Evolutionary conservation across 2,113 vertebrate species (phyloP), one percentile per base, ranked within the genome.

Genomic region (Semnornis frantzii): DNA sequence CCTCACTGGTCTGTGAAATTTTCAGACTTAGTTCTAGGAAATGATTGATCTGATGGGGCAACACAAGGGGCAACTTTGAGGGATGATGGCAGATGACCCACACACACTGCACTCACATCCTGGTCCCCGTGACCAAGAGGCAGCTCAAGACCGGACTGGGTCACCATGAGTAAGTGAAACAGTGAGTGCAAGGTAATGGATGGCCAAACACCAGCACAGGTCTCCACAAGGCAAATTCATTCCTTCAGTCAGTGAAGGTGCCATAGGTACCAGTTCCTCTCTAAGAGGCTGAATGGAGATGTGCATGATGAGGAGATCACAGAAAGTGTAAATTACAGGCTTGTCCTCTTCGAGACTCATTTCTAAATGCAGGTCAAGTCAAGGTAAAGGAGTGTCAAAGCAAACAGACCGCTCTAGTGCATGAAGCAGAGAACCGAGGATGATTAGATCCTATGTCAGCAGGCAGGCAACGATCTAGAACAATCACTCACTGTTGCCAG

Each of bases 291-390:
- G 20, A 75, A n/a, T 7, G 34, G 52, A 63, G 18, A 24, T 7
- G 23, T 3, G 68, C 30, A 31, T 33, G 44, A 4, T 1, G 30
- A 66, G 31, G 46, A 85, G 68, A 63, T 64, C 23, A 62, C 64
- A 28, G 34, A 27, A 78, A 54, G 54, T 65, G 55, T 34, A 90
- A 79, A 89, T 90, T 75, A 90, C 3, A 94, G 89, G 27, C 13
- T 34, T 23, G 59, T 11, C 31, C 17, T 85, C 44, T 54, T 58
- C 0, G 0, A 93, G 50, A 89, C 74, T 76, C 58, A 27, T 76
- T 92, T 69, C 74, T 79, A 89, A 92, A 96, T 93, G 77, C 83
- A 73, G 85, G 93, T 85, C 82, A 87, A 70, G 48, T 72, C 44
- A 62, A 80, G 31, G 65, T 20, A 63, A 87, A 96, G 70, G 77